These are phyloP conservation scores for Hybos culiciformis DNA, from an alignment of 2,888 invertebrate genomes.

Conservation along the genomic window DNA sequence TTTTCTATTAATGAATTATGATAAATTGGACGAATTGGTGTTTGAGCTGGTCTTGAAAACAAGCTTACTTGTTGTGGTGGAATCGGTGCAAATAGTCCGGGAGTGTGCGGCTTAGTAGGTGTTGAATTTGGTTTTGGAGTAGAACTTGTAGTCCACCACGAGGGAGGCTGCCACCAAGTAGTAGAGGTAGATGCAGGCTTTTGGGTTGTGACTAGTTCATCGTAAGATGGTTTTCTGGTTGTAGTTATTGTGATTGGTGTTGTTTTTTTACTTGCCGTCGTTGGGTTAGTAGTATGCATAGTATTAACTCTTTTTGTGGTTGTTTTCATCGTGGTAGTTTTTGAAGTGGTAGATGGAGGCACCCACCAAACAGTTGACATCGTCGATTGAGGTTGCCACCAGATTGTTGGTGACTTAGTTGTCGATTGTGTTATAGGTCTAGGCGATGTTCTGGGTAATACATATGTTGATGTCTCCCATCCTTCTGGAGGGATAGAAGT, in stretches of 20 bases:
- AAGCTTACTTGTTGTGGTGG: constrained; percentile 9
- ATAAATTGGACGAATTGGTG: constrained; percentile 12
- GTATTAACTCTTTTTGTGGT: background rate
- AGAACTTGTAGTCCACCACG: background rate
- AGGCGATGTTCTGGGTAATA: constrained; percentile 4
- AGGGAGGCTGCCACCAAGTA: constrained; percentile 8
- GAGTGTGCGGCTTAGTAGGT: background rate
- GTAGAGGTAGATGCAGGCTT: background rate
- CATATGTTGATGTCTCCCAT: constrained; percentile 13
- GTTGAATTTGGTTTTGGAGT: constrained; percentile 11
- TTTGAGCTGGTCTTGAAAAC: constrained; percentile 21
- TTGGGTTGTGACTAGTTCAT: background rate
- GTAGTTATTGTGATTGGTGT: constrained; percentile 21
- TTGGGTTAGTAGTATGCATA: background rate
- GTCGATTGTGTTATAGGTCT: constrained; percentile 7
- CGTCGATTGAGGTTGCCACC: constrained; percentile 14
- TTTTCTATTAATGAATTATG: constrained; percentile 24
- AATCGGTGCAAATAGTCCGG: background rate
- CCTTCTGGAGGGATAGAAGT: constrained; percentile 32
- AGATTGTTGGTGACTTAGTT: constrained; percentile 11
- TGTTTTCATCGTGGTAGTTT: background rate
- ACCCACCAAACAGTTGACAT: constrained; percentile 16
- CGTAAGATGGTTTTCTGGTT: constrained; percentile 5
- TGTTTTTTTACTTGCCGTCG: background rate
- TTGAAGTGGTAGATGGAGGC: constrained; percentile 10